These are phyloP conservation scores for Cephalotes varians DNA, from an alignment of 2,888 invertebrate genomes.

Conservation along the genomic window DNA sequence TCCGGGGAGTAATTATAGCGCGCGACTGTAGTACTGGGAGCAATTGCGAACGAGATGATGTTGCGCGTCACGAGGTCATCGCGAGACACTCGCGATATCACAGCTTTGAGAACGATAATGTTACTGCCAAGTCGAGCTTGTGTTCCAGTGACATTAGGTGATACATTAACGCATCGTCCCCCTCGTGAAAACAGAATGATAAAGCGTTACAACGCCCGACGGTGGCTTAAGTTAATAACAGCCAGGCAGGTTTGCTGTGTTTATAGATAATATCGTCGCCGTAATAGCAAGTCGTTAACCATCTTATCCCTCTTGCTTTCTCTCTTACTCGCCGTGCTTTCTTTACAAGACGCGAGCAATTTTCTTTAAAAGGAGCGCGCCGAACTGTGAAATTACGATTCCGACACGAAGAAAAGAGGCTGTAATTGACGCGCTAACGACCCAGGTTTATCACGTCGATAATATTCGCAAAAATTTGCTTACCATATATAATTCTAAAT, in stretches of 20 bases:
- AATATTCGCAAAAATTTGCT: constrained; percentile 2
- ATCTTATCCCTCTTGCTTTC: constrained; percentile 18
- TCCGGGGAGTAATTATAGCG: background rate
- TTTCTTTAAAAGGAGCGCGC: constrained; percentile 18
- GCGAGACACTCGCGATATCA: background rate
- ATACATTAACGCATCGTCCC: constrained; percentile 10
- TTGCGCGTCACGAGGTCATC: background rate
- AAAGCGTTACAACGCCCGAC: constrained; percentile 16
- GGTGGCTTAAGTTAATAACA: constrained; percentile 23
- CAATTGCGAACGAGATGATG: background rate
- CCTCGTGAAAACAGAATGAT: constrained; percentile 20
- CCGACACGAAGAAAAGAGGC: constrained; percentile 17
- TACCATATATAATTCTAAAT: background rate
- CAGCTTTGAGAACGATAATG: background rate
- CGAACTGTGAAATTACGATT: constrained; percentile 27
- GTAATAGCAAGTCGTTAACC: constrained; percentile 35
- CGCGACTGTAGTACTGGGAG: background rate
- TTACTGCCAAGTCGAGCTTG: constrained; percentile 2
- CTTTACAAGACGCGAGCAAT: constrained; percentile 40
- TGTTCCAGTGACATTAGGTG: background rate
- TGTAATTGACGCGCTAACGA: constrained; percentile 33
- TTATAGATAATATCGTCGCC: constrained; percentile 30
- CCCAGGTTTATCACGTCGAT: constrained; percentile 34
- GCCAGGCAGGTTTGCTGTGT: background rate
- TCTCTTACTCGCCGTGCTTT: constrained; percentile 6